Conservation (phyloP, 2,888 invertebrate genomes). For the Ormyrus pomaceus region DNA sequence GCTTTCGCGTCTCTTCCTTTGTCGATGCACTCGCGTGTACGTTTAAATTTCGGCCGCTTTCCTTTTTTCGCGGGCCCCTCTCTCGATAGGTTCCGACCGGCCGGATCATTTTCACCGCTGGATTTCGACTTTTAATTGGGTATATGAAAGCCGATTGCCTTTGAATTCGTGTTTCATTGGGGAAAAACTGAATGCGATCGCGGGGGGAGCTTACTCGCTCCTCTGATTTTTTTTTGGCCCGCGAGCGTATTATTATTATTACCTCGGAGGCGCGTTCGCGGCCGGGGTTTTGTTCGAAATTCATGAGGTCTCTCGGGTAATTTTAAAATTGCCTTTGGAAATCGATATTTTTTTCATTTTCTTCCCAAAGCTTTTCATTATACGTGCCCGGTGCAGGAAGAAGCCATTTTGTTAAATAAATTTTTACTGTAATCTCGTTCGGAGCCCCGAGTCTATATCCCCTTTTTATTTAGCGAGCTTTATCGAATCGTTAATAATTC, state of each 20-base stretch:
- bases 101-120: slow-evolving; percentile 25
- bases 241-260: slow-evolving; percentile 22
- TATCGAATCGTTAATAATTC: no score
- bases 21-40: slow-evolving; percentile 6
- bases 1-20: background rate
- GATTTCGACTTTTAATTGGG: slow-evolving; percentile 48
- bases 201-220: background rate
- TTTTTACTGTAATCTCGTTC: no score
- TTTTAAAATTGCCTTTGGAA: slow-evolving; percentile 1
- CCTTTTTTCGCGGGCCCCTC: slow-evolving; percentile 8
- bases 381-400: no score
- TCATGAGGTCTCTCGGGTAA: slow-evolving; percentile 3
- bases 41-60: slow-evolving; percentile 30
- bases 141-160: slow-evolving; percentile 40
- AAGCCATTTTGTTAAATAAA: no score
- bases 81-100: no score
- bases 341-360: no score
- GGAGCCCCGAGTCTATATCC: no score
- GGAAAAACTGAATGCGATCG: slow-evolving; percentile 35
- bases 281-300: slow-evolving; percentile 19
- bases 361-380: no score
- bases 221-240: background rate
- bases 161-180: slow-evolving; percentile 33
- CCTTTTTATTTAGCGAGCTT: no score
- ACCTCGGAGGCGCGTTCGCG: background rate